phyloP scores from a whole-genome alignment of 1,140 invertebrate species.

The Ceratina australensis region DNA sequence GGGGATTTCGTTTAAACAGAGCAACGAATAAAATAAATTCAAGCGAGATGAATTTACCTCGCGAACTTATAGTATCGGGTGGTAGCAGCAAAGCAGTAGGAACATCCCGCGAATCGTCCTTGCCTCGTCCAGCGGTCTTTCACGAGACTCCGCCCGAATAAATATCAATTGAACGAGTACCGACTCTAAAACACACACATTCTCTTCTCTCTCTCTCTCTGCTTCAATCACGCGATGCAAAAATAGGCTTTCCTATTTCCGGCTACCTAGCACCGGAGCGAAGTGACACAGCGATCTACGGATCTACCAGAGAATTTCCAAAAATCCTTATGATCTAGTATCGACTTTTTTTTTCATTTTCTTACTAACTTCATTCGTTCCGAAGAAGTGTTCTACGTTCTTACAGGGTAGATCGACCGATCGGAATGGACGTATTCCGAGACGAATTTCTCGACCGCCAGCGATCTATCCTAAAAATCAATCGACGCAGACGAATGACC shows the following conservation, averaged over 20 bases:
- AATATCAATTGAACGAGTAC: slow-evolving; percentile 45
- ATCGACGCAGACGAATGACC: too few relatives aligned
- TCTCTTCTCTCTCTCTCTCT: slow-evolving; percentile 28
- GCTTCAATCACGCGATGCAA: slow-evolving; percentile 63
- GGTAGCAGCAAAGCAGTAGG: neutral
- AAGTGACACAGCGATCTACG: slow-evolving; percentile 59
- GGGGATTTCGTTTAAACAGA: too few relatives aligned
- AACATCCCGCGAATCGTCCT: slow-evolving; percentile 51
- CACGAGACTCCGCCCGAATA: slow-evolving; percentile 41
- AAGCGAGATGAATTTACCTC: neutral
- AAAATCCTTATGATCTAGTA: slow-evolving; percentile 61
- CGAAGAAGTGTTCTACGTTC: slow-evolving; percentile 33
- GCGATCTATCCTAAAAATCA: slow-evolving; percentile 7
- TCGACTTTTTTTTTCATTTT: slow-evolving; percentile 45
- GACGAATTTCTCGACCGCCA: neutral
- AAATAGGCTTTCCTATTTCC: slow-evolving; percentile 67
- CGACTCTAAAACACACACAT: slow-evolving; percentile 38
- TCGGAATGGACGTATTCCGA: neutral
- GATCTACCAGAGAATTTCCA: slow-evolving; percentile 59
- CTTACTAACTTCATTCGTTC: slow-evolving; percentile 15
- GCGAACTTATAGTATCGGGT: neutral
- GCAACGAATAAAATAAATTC: too few relatives aligned
- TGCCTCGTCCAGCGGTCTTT: slow-evolving; percentile 39
- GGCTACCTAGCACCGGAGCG: slow-evolving; percentile 60
- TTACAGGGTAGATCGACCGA: slow-evolving; percentile 41